A percentile compares a stretch with the other conserved stretches of the same genome.
These are phyloP conservation scores for Tamias sibiricus DNA, from an alignment of 2,113 vertebrate species.

Conservation along the genomic window DNA sequence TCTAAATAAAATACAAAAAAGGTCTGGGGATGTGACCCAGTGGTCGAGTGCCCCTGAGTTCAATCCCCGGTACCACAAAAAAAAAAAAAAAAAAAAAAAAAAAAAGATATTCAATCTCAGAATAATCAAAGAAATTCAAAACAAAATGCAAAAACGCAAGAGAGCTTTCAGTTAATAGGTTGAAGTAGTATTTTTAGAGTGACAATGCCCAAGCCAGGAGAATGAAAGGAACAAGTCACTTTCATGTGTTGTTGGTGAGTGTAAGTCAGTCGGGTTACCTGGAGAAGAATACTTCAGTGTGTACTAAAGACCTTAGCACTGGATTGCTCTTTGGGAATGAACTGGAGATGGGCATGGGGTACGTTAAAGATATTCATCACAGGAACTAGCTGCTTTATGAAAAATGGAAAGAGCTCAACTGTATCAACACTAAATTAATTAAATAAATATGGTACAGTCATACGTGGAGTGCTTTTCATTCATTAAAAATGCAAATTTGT, in stretches of 20 bases:
- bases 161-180: neutral
- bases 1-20: too few species aligned
- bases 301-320: neutral
- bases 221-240: neutral
- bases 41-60: too few species aligned
- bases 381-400: neutral
- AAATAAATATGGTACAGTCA: neutral
- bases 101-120: neutral
- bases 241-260: neutral
- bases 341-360: neutral
- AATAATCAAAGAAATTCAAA: slow-evolving; percentile 31
- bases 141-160: neutral
- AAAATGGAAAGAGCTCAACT: neutral
- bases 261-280: neutral
- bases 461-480: neutral
- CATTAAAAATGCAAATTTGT: neutral
- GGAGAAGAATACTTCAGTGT: neutral
- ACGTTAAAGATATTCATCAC: neutral
- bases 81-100: too few species aligned
- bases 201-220: neutral
- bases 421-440: neutral
- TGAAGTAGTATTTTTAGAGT: neutral
- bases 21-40: too few species aligned
- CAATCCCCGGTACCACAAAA: too few species aligned
- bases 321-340: neutral